Conservation (phyloP, 1,140 invertebrate genomes). For the Musca vetustissima region DNA sequence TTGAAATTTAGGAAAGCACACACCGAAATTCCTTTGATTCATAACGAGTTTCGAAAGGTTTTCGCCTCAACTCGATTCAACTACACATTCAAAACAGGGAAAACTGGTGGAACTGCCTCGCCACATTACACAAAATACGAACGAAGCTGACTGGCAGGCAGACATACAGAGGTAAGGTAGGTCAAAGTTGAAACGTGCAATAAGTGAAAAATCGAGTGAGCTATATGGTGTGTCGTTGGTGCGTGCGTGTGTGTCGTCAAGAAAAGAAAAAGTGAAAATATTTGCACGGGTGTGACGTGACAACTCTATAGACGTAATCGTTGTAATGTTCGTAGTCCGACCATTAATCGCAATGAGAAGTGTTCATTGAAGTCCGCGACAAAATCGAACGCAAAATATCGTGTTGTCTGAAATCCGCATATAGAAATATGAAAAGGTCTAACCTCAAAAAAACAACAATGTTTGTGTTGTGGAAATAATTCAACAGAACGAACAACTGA, state of each 20-base stretch:
- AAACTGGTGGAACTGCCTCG: constrained; percentile 32
- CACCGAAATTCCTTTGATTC: constrained; percentile 1
- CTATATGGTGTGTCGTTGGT: constrained; percentile 35
- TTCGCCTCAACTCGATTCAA: neutral
- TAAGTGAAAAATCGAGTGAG: constrained; percentile 35
- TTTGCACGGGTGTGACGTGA: constrained; percentile 24
- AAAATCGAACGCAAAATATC: too few relatives aligned
- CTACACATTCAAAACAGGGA: neutral
- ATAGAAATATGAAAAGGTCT: constrained; percentile 7
- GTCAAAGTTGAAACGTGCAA: constrained; percentile 41
- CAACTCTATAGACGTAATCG: constrained; percentile 14
- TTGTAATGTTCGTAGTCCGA: neutral
- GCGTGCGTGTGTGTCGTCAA: too few relatives aligned
- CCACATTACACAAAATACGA: constrained; percentile 29
- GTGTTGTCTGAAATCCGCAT: too few relatives aligned
- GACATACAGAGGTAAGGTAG: constrained; percentile 46
- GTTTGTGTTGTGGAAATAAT: constrained; percentile 21
- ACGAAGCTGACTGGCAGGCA: too few relatives aligned
- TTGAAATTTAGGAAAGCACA: neutral
- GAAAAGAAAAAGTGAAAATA: constrained; percentile 21
- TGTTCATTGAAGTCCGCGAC: too few relatives aligned
- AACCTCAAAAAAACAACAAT: constrained; percentile 16
- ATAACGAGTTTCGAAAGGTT: neutral
- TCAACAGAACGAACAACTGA: constrained; percentile 1
- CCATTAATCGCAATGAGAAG: too few relatives aligned